Conservation (phyloP, 2,113 vertebrate species). For the Charadrius vociferus region DNA sequence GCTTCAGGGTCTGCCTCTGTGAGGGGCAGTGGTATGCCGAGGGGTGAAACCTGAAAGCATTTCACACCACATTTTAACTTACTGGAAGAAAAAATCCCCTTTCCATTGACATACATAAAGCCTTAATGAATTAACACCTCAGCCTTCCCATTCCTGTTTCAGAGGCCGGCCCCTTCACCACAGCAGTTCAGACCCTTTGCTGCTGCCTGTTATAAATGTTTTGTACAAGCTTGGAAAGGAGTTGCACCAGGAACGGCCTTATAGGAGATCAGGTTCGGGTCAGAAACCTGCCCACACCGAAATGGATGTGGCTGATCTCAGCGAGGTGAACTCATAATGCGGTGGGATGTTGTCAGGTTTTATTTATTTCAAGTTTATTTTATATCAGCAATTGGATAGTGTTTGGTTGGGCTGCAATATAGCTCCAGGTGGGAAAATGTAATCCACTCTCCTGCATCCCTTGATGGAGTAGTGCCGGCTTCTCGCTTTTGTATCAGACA, state of each 20-base stretch:
- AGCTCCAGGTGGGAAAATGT: background rate
- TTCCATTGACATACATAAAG: accelerated
- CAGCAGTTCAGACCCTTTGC: background rate
- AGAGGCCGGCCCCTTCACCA: background rate
- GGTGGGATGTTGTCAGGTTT: background rate
- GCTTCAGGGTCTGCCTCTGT: background rate
- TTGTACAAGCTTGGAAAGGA: background rate
- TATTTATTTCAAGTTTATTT: background rate
- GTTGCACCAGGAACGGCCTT: background rate
- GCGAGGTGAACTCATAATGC: background rate
- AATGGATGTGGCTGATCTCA: background rate
- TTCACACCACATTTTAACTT: background rate
- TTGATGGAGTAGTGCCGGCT: background rate
- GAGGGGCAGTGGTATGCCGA: accelerated
- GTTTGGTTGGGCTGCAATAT: background rate
- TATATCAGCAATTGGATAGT: background rate
- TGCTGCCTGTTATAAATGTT: background rate
- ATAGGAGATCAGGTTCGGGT: background rate
- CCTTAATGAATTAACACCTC: background rate
- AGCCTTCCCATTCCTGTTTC: background rate
- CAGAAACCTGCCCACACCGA: background rate
- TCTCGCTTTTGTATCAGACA: background rate
- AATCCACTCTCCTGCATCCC: background rate
- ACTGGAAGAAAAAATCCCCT: background rate
- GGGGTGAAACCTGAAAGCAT: background rate